Conservation (phyloP, 2,888 invertebrate genomes). For the Anagyrus pseudococci region DNA sequence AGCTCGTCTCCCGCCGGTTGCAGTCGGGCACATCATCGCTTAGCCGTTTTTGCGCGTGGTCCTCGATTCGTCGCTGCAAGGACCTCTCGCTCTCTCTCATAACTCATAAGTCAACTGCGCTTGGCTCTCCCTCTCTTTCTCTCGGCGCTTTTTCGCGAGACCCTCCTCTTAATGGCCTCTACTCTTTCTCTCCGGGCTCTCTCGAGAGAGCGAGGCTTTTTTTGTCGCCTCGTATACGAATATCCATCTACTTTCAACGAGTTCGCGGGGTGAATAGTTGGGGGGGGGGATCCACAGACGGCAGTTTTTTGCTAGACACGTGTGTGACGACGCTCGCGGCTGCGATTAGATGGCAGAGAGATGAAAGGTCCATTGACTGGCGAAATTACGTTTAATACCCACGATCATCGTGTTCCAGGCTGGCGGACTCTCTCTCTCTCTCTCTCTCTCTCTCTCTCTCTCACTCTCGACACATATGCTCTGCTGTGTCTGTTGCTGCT, state of each 20-base stretch:
- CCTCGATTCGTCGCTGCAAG: constrained; percentile 54
- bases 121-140: constrained; percentile 36
- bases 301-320: constrained; percentile 3
- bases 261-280: not conserved
- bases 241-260: constrained; percentile 35
- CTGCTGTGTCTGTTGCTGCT: too few species aligned
- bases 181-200: constrained; percentile 11
- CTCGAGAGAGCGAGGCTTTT: constrained; percentile 1
- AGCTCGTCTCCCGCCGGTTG: too few species aligned
- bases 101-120: constrained; percentile 61
- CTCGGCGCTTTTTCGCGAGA: constrained; percentile 23
- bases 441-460: too few species aligned
- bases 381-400: constrained; percentile 1
- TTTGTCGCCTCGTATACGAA: constrained; percentile 23
- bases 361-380: constrained; percentile 30
- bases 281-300: not conserved
- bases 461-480: too few species aligned
- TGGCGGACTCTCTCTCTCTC: not conserved
- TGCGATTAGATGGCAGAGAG: not conserved
- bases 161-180: not conserved
- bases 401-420: not conserved
- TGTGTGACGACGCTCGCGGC: not conserved
- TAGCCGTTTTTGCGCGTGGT: not conserved
- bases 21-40: too few species aligned
- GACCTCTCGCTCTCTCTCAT: constrained; percentile 55